Evolutionary conservation across 2,888 invertebrate genomes (phyloP).

Genomic region (Xanthorhoe designata): DNA sequence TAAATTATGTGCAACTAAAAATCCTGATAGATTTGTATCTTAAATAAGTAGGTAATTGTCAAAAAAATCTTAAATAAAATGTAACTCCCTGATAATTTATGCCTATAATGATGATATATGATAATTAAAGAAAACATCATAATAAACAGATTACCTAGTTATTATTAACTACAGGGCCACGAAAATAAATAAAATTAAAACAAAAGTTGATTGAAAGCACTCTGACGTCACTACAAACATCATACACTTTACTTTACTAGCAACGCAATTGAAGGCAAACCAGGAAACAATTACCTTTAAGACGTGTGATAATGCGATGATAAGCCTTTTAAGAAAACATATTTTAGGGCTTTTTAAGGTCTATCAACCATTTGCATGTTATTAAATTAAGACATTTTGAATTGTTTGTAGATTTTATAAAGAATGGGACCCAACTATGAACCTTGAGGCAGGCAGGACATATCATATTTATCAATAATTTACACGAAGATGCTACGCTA

Average conservation of each 20-base stretch:
- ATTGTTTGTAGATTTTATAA: background rate
- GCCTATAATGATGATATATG: too few relatives aligned
- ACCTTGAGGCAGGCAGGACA: slow-evolving; percentile 5
- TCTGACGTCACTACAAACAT: background rate
- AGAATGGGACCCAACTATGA: background rate
- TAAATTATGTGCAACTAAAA: too few relatives aligned
- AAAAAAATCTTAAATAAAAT: too few relatives aligned
- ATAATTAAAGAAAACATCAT: too few relatives aligned
- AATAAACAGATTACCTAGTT: background rate
- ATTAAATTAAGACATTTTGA: background rate
- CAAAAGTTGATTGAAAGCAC: slow-evolving; percentile 2
- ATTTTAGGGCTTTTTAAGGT: background rate
- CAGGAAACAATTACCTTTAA: slow-evolving; percentile 17
- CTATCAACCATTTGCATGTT: background rate
- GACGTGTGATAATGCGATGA: slow-evolving; percentile 5
- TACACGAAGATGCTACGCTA: too few relatives aligned
- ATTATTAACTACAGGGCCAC: background rate
- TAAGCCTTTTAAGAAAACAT: slow-evolving; percentile 8
- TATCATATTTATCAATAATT: too few relatives aligned
- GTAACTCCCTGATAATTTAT: too few relatives aligned
- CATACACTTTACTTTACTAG: slow-evolving; percentile 11
- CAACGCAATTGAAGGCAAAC: slow-evolving; percentile 19
- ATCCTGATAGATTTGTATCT: too few relatives aligned
- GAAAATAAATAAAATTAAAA: background rate
- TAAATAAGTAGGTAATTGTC: too few relatives aligned